Percentiles rank a stretch among this genome's conserved stretches.
Evolutionary conservation across 2,797 vertebrate genomes (phyloP).

Genomic region (Natrix natrix): DNA sequence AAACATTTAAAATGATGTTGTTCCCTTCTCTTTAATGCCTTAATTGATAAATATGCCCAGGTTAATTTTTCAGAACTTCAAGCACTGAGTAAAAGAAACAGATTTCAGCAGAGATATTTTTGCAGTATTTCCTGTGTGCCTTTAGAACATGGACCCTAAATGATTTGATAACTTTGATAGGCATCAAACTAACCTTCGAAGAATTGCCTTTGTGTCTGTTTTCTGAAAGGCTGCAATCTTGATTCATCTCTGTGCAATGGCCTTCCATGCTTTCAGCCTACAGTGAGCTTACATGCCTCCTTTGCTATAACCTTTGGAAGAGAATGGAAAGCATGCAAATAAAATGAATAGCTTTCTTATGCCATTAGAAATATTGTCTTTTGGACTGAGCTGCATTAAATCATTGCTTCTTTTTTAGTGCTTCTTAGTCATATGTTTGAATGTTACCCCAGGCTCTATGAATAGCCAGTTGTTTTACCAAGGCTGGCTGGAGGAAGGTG

Average conservation of each 20-base stretch:
- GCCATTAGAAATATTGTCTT: constrained; percentile 57
- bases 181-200: background rate
- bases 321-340: constrained; percentile 9
- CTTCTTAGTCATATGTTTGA: constrained; percentile 35
- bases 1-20: background rate
- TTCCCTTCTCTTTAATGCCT: background rate
- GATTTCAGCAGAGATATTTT: background rate
- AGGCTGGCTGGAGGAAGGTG: constrained; percentile 7
- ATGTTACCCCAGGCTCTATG: background rate
- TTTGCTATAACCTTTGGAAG: background rate
- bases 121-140: background rate
- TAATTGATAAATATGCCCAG: background rate
- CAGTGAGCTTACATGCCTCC: background rate
- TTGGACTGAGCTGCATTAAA: constrained; percentile 31
- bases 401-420: constrained; percentile 41
- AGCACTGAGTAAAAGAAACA: background rate
- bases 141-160: background rate
- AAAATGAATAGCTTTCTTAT: background rate
- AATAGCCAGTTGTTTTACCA: constrained; percentile 18
- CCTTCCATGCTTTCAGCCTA: background rate
- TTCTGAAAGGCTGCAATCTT: background rate
- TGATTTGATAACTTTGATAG: background rate
- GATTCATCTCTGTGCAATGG: background rate
- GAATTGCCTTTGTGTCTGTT: background rate
- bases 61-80: background rate